These are phyloP conservation scores for Tamias sibiricus DNA, from an alignment of 2,113 vertebrate species.

Conservation along the genomic window DNA sequence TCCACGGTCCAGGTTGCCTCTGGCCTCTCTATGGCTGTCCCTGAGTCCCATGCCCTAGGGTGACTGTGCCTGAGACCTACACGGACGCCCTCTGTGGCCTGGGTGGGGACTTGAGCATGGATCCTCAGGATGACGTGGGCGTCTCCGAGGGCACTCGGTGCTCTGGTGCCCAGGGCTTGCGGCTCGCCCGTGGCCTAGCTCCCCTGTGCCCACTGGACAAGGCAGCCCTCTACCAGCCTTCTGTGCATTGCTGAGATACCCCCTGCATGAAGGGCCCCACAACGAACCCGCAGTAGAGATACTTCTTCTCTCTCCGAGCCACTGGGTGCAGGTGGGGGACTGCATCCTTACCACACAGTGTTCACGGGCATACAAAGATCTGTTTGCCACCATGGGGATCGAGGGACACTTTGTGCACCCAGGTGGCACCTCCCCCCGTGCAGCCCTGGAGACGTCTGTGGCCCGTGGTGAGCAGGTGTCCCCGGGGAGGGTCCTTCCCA, in stretches of 20 bases:
- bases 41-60: conserved; percentile 67
- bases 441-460: neutral
- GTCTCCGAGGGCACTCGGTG: neutral
- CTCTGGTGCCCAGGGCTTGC: rapidly evolving
- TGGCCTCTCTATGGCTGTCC: conserved; percentile 7
- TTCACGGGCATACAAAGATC: too few species aligned
- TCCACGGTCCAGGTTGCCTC: neutral
- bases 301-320: too few species aligned
- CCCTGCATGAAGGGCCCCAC: too few species aligned
- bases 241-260: too few species aligned
- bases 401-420: too few species aligned
- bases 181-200: too few species aligned
- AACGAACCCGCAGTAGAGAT: too few species aligned
- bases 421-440: too few species aligned
- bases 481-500: neutral
- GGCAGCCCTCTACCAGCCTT: too few species aligned
- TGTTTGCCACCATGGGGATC: too few species aligned
- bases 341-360: too few species aligned
- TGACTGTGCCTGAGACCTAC: conserved; percentile 81
- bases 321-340: too few species aligned
- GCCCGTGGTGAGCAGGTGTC: conserved; percentile 64
- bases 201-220: neutral
- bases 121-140: neutral
- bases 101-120: conserved; percentile 80
- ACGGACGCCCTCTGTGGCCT: conserved; percentile 79